Evolutionary conservation across 2,797 vertebrate species (phyloP).

Genomic region (Emys orbicularis): DNA sequence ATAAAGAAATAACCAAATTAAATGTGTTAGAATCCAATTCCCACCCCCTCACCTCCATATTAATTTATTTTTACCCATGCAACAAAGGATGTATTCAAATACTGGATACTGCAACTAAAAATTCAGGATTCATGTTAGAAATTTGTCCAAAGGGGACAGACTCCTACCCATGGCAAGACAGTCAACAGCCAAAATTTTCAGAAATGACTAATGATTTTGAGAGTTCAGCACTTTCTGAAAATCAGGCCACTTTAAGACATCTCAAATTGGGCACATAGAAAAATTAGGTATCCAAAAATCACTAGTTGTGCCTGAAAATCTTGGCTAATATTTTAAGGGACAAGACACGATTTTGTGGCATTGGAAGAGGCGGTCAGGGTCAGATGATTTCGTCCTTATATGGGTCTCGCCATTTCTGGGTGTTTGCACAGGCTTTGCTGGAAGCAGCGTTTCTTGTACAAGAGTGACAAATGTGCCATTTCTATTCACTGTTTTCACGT

Average conservation of each 20-base stretch:
- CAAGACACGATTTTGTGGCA: neutral
- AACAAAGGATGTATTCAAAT: neutral
- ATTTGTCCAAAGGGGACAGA: neutral
- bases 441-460: neutral
- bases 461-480: neutral
- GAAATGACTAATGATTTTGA: neutral
- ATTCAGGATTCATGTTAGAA: neutral
- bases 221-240: neutral
- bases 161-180: rapidly evolving
- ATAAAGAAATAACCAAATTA: neutral
- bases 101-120: neutral
- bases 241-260: neutral
- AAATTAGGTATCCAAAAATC: neutral
- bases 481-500: neutral
- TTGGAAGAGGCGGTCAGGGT: neutral
- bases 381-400: neutral
- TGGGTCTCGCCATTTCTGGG: neutral
- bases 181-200: rapidly evolving
- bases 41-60: neutral
- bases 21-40: neutral
- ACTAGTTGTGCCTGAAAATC: neutral
- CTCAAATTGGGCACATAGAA: neutral
- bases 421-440: neutral
- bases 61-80: neutral
- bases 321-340: neutral